A percentile compares a stretch with the other conserved stretches of the same genome.
Evolutionary conservation across 2,888 invertebrate genomes (phyloP).

Genomic region (Dynastes maya): DNA sequence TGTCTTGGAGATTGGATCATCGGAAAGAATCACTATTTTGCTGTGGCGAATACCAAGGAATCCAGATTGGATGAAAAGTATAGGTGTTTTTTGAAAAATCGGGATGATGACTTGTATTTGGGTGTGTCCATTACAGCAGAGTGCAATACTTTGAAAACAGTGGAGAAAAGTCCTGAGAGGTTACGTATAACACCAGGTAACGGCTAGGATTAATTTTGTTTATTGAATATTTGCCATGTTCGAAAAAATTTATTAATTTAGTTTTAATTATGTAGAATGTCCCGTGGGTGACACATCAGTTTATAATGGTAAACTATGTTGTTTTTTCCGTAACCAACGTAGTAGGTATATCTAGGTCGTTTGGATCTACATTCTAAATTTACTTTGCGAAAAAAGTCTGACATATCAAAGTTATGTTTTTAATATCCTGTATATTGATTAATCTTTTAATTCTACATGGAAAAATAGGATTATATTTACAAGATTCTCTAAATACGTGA

Average conservation of each 20-base stretch:
- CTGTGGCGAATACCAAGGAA: slow-evolving; percentile 97
- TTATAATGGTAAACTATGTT: too few species aligned
- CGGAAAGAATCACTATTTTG: slow-evolving; percentile 96
- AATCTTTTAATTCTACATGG: too few species aligned
- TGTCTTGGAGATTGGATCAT: slow-evolving; percentile 97
- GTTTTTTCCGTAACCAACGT: too few species aligned
- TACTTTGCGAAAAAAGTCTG: too few species aligned
- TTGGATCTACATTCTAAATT: too few species aligned
- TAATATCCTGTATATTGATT: too few species aligned
- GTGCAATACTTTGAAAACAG: slow-evolving; percentile 92
- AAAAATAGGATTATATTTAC: too few species aligned
- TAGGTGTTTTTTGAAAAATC: slow-evolving; percentile 93
- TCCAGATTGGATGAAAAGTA: slow-evolving; percentile 96
- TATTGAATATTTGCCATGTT: background rate
- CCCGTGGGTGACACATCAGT: too few species aligned
- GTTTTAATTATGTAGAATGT: too few species aligned
- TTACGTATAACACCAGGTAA: slow-evolving; percentile 86
- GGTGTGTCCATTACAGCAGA: slow-evolving; percentile 95
- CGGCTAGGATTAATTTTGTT: slow-evolving; percentile 65
- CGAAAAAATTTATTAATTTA: background rate
- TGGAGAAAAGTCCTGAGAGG: slow-evolving; percentile 94
- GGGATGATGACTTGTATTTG: slow-evolving; percentile 93
- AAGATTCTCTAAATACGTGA: too few species aligned
- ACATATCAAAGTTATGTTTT: too few species aligned
- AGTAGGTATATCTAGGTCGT: too few species aligned